phyloP scores from a whole-genome alignment of 2,888 invertebrate species.

The Incurvaria masculella region DNA sequence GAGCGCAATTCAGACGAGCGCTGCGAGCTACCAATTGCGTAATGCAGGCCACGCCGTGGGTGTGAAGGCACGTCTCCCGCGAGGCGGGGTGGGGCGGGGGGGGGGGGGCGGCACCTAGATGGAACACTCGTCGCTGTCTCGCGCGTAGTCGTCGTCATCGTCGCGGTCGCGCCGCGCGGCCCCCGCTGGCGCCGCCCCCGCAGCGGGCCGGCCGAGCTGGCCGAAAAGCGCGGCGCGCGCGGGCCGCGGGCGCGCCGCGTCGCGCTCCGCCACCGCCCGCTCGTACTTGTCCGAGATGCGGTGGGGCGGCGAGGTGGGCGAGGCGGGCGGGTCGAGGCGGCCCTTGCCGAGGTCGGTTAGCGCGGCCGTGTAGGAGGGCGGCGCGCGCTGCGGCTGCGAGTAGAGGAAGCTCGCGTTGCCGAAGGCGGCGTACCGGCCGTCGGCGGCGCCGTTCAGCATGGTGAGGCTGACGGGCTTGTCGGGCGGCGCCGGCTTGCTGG shows the following conservation, averaged over 20 bases:
- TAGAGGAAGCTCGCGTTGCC: slow-evolving; percentile 49
- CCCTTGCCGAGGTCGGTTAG: slow-evolving; percentile 22
- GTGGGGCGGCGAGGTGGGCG: slow-evolving; percentile 43
- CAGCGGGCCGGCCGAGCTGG: slow-evolving; percentile 45
- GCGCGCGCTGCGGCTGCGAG: slow-evolving; percentile 42
- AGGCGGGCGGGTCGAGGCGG: slow-evolving; percentile 22
- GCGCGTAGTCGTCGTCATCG: slow-evolving; percentile 51
- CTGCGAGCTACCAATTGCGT: too few species aligned
- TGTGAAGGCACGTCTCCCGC: background rate
- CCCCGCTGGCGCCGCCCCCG: slow-evolving; percentile 17
- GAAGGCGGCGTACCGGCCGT: slow-evolving; percentile 36
- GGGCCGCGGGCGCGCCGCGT: slow-evolving; percentile 36
- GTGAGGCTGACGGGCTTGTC: slow-evolving; percentile 48
- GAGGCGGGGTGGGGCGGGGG: background rate
- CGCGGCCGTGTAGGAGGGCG: slow-evolving; percentile 41
- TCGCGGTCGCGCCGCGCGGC: slow-evolving; percentile 24
- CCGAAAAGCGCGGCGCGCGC: slow-evolving; percentile 43
- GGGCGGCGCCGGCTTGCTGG: slow-evolving; percentile 46
- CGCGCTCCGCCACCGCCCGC: slow-evolving; percentile 41
- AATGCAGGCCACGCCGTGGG: too few species aligned
- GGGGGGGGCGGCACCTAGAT: slow-evolving; percentile 31
- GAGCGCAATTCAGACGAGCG: too few species aligned
- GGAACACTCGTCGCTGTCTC: slow-evolving; percentile 63
- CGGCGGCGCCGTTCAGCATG: slow-evolving; percentile 50
- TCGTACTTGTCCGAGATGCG: slow-evolving; percentile 53